Conservation (phyloP, 2,797 vertebrate genomes). For the Myoxocephalus aenaeus region DNA sequence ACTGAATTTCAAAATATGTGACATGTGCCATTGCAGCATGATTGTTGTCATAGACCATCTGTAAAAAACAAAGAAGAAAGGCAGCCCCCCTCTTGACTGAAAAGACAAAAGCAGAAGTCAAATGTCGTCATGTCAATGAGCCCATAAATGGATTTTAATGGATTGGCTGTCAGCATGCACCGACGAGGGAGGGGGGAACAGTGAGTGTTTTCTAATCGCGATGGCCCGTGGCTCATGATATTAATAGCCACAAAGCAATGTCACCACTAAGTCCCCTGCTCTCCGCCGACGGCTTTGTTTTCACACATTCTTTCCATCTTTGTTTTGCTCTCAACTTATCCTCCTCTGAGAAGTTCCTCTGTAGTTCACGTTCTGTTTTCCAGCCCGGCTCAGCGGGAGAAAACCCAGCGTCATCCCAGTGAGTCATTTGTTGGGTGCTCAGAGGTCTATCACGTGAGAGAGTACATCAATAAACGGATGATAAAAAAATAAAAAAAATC, state of each 20-base stretch:
- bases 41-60: not conserved
- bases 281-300: slow-evolving; percentile 70
- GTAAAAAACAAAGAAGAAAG: not conserved
- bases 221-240: slow-evolving; percentile 61
- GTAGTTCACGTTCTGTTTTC: not conserved
- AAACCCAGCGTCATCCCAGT: not conserved
- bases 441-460: not conserved
- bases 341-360: slow-evolving; percentile 38
- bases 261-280: slow-evolving; percentile 70
- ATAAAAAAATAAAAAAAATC: not conserved
- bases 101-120: slow-evolving; percentile 31
- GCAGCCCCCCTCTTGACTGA: not conserved
- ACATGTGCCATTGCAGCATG: not conserved
- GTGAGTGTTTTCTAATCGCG: slow-evolving; percentile 54
- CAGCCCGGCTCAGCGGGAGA: not conserved
- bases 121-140: slow-evolving; percentile 13
- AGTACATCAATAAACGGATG: slow-evolving; percentile 25
- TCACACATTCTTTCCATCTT: slow-evolving; percentile 83
- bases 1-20: not conserved
- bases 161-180: slow-evolving; percentile 40
- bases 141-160: slow-evolving; percentile 56
- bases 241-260: slow-evolving; percentile 80
- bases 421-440: not conserved
- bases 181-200: slow-evolving; percentile 15
- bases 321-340: slow-evolving; percentile 64